Conservation (phyloP, 1,140 invertebrate species). For the Anadara kagoshimensis region DNA sequence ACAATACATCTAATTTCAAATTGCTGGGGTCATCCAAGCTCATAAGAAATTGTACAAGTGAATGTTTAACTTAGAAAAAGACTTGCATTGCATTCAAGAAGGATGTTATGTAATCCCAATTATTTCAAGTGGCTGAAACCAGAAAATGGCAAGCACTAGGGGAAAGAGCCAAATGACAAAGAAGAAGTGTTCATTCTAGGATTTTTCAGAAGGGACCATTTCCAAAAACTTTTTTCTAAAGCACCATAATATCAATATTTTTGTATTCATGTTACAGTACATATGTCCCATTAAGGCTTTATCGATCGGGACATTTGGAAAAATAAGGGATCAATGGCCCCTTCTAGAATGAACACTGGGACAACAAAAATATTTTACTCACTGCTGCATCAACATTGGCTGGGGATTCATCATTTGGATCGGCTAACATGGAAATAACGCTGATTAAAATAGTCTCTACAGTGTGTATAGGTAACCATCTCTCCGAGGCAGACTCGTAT, state of each 20-base stretch:
- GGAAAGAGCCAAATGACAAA: neutral
- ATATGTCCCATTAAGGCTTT: neutral
- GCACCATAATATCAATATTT: too few species aligned
- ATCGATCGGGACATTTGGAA: neutral
- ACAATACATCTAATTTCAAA: neutral
- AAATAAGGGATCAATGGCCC: too few species aligned
- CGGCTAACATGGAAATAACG: constrained; percentile 98
- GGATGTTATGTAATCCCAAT: neutral
- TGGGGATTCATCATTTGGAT: constrained; percentile 99
- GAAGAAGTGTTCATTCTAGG: neutral
- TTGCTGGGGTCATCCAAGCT: too few species aligned
- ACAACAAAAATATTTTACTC: constrained; percentile 74
- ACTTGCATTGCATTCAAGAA: neutral
- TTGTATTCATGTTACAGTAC: neutral
- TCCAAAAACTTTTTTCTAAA: too few species aligned
- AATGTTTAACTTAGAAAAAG: neutral
- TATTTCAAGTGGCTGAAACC: neutral
- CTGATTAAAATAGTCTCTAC: constrained; percentile 97
- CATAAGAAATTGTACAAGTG: too few species aligned
- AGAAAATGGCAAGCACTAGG: neutral
- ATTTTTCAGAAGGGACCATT: too few species aligned
- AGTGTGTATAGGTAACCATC: constrained; percentile 99
- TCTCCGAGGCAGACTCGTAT: constrained; percentile 98
- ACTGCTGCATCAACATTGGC: constrained; percentile 99
- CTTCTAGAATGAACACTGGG: neutral